Evolutionary conservation across 2,797 vertebrate species (phyloP), one percentile per base, ranked within the genome.

Genomic region (Mastacembelus armatus): DNA sequence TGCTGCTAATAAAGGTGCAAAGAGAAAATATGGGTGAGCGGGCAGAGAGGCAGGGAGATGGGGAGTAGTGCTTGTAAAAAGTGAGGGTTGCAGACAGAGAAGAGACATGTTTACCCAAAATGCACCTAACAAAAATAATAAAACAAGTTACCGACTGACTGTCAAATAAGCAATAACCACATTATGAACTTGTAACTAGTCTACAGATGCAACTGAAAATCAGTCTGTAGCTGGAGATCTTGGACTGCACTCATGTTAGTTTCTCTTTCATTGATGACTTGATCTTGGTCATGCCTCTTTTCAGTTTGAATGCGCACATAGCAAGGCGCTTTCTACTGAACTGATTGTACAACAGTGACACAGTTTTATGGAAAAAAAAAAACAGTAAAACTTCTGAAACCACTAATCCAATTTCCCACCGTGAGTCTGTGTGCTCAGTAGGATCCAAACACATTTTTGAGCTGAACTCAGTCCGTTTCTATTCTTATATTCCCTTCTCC

Each of bases 1-100:
- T 2, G 57, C 62, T 18, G 57, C 33, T 52, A 39, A 57, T 74
- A 33, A 43, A 56, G 33, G 42, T 38, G 30, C 27, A 26, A 24
- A 35, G 29, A 32, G 43, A 57, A 16, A 57, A 16, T 18, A 42
- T 10, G 66, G 35, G 30, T 19, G 24, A 55, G 35, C 27, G 5
- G 7, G 47, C 3, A 22, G 19, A n/a, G 3, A 40, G 21, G 10
- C n/a, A 56, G 24, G 26, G 21, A 21, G 9, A 39, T 18, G 7
- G 4, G 4, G 33, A 30, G 33, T 0, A 9, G 30, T 22, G 48
- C 39, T 52, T 1, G 27, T 40, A 18, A 49, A 29, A 33, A 6
- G 51, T n/a, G 16, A 29, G 47, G 3, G 29, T 0, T 27, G 24
- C 12, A 14, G 35, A 44, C 24, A 22, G 22, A 36, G 16, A 19